A percentile compares a stretch with the other conserved stretches of the same genome.
Evolutionary conservation across 2,113 vertebrate genomes (phyloP).

Genomic region (Spea bombifrons): DNA sequence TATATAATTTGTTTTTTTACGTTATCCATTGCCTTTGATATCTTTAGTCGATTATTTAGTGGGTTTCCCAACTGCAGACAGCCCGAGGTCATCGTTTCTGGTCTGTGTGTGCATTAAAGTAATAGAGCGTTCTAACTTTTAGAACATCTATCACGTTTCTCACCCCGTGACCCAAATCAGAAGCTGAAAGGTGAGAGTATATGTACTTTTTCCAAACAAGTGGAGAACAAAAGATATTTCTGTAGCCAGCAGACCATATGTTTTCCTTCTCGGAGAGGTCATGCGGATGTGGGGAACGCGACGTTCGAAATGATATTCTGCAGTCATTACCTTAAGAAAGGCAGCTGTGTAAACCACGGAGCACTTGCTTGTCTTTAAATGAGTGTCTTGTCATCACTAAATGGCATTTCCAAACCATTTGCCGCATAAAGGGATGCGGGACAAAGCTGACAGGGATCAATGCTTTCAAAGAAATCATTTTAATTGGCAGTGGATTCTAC

Average conservation of each 20-base stretch:
- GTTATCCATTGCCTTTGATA: no score
- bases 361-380: conserved; percentile 1
- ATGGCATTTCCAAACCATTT: conserved; percentile 45
- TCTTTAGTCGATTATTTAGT: no score
- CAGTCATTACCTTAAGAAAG: background rate
- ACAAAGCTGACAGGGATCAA: conserved; percentile 37
- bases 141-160: background rate
- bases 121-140: background rate
- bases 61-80: no score
- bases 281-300: background rate
- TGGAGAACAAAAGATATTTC: background rate
- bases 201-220: background rate
- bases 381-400: conserved; percentile 31
- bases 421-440: conserved; percentile 30
- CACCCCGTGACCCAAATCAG: background rate
- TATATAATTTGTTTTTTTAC: no score
- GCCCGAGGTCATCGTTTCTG: no score
- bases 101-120: background rate
- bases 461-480: conserved; percentile 39
- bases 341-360: background rate
- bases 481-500: conserved; percentile 41
- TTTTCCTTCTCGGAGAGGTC: conserved; percentile 1
- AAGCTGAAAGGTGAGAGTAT: background rate
- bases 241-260: background rate
- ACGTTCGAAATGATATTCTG: conserved; percentile 13